These are phyloP conservation scores for Liodrosophila aerea DNA, from an alignment of 2,888 invertebrate genomes.

Conservation along the genomic window DNA sequence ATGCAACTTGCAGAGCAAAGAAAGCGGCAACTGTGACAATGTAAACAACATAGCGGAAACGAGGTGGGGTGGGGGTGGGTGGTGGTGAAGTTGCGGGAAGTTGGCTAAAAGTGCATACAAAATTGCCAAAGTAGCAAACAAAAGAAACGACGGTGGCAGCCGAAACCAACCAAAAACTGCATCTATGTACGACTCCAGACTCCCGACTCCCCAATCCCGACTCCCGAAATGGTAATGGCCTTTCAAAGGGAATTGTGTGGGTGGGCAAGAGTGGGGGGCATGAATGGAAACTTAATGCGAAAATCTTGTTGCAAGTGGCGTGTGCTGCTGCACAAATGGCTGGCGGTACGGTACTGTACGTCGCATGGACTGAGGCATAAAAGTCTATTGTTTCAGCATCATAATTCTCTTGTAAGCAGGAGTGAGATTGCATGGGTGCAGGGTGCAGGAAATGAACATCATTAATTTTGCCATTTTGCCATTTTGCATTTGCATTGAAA, in stretches of 20 bases:
- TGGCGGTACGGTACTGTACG: constrained; percentile 17
- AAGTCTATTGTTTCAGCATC: constrained; percentile 77
- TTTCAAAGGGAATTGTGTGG: constrained; percentile 51
- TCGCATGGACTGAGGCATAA: constrained; percentile 48
- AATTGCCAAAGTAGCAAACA: constrained; percentile 68
- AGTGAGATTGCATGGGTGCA: neutral
- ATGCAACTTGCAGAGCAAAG: constrained; percentile 68
- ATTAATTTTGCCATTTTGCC: constrained; percentile 77
- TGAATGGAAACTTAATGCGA: constrained; percentile 64
- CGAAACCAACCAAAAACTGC: constrained; percentile 58
- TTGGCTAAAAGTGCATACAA: constrained; percentile 73
- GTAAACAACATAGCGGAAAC: constrained; percentile 67
- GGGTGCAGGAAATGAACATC: constrained; percentile 74
- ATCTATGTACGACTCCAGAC: too few relatives aligned
- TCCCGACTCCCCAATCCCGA: constrained; percentile 9
- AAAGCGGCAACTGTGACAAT: constrained; percentile 77
- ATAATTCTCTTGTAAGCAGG: constrained; percentile 76
- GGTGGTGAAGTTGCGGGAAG: constrained; percentile 5
- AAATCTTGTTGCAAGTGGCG: constrained; percentile 74
- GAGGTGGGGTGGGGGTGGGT: neutral
- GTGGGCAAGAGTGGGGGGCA: constrained; percentile 6
- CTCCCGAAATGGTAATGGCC: constrained; percentile 67
- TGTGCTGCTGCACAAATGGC: constrained; percentile 58
- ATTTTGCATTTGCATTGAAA: constrained; percentile 77
- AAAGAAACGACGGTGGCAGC: constrained; percentile 63